Evolutionary conservation across 2,888 invertebrate species (phyloP).

Genomic region (Hyppa rectilinea): DNA sequence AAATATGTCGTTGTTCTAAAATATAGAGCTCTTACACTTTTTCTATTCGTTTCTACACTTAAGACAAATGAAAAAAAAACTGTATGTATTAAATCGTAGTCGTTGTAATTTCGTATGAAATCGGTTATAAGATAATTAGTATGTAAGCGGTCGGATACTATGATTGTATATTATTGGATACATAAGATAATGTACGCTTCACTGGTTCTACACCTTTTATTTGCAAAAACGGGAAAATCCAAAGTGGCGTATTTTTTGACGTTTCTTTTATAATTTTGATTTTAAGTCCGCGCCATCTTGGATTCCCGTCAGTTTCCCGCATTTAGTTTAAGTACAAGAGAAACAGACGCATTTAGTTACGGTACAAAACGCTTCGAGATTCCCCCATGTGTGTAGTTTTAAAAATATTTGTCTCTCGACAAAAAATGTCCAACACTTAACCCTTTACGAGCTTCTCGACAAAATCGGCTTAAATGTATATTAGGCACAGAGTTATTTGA

Average conservation of each 20-base stretch:
- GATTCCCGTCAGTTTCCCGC: conserved; percentile 48
- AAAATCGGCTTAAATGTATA: conserved; percentile 89
- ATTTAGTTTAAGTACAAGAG: conserved; percentile 72
- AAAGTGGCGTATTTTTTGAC: conserved; percentile 39
- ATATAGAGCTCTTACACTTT: conserved; percentile 75
- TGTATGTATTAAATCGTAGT: conserved; percentile 87
- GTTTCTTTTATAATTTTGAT: conserved; percentile 35
- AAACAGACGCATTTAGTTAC: conserved; percentile 73
- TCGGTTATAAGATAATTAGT: conserved; percentile 79
- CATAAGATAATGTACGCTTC: conserved; percentile 76
- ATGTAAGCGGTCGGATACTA: conserved; percentile 80
- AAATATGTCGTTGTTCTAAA: conserved; percentile 72
- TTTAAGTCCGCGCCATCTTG: conserved; percentile 67
- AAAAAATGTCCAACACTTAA: conserved; percentile 81
- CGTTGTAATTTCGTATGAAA: conserved; percentile 87
- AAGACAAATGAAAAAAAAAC: conserved; percentile 75
- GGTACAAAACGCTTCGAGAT: conserved; percentile 74
- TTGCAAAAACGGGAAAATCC: conserved; percentile 43
- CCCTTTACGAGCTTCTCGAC: conserved; percentile 87
- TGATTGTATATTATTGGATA: conserved; percentile 83
- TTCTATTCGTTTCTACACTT: conserved; percentile 79
- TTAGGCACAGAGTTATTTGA: conserved; percentile 89
- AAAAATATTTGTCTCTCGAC: conserved; percentile 71
- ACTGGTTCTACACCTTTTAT: conserved; percentile 63
- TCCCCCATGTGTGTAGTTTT: conserved; percentile 65